Conservation (phyloP, 2,113 vertebrate genomes). For the Sylvietta virens region DNA sequence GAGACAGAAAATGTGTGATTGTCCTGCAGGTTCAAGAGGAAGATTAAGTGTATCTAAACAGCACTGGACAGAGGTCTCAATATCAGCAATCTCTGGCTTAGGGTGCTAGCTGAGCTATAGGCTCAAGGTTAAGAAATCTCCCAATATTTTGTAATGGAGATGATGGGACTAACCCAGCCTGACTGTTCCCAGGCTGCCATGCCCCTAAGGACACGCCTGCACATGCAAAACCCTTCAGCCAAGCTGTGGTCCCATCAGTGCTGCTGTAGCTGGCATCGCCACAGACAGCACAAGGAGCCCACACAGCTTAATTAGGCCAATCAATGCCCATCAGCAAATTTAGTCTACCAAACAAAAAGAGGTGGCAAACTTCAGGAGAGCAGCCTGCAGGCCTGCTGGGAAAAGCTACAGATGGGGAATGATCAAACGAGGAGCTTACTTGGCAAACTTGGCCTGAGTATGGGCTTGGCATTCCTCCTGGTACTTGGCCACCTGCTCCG, state of each 20-base stretch:
- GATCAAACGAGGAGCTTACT: slow-evolving; percentile 66
- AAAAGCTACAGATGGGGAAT: background rate
- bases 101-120: background rate
- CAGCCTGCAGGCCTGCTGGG: background rate
- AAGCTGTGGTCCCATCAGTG: background rate
- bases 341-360: background rate
- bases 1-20: background rate
- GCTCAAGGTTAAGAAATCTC: background rate
- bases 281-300: background rate
- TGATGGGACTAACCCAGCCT: background rate
- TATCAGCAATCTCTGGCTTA: background rate
- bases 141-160: background rate
- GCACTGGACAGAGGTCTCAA: background rate
- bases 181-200: background rate
- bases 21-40: background rate
- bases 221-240: background rate
- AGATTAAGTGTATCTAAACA: background rate
- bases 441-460: slow-evolving; percentile 82
- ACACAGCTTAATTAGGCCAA: background rate
- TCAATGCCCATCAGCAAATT: background rate
- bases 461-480: slow-evolving; percentile 82
- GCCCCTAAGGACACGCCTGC: background rate
- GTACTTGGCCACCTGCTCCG: slow-evolving; percentile 87
- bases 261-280: background rate
- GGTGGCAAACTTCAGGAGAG: background rate